Percentiles rank a stretch among this genome's conserved stretches.
Conservation (phyloP, 2,797 vertebrate species). For the Platyrinchus mystaceus region DNA sequence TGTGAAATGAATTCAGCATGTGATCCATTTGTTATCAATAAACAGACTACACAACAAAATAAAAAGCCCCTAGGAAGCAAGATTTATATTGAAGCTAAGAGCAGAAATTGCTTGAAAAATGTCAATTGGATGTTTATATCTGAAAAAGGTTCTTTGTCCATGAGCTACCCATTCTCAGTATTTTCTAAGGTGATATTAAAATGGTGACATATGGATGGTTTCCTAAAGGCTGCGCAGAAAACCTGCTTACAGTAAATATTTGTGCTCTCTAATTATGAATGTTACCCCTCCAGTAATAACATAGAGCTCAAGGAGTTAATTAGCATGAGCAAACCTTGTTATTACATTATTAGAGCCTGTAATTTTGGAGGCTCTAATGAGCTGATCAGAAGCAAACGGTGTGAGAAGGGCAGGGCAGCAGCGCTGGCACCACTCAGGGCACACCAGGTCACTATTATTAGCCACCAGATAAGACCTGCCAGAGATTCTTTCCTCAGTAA, state of each 20-base stretch:
- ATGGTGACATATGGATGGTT: neutral
- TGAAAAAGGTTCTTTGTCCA: neutral
- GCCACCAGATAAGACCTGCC: constrained; percentile 73
- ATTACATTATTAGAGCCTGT: constrained; percentile 15
- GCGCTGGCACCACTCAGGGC: neutral
- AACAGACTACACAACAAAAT: neutral
- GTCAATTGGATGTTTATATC: neutral
- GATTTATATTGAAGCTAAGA: neutral
- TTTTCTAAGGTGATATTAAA: neutral
- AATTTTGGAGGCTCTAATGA: constrained; percentile 50
- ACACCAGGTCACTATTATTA: constrained; percentile 76
- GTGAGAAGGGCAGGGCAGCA: constrained; percentile 42
- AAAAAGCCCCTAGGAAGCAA: neutral
- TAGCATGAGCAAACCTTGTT: neutral
- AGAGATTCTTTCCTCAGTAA: constrained; percentile 76
- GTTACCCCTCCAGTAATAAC: neutral
- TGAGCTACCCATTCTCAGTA: neutral
- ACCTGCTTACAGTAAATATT: constrained; percentile 18
- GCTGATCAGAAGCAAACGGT: constrained; percentile 21
- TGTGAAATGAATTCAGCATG: neutral
- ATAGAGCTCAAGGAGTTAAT: neutral
- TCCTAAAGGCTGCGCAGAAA: neutral
- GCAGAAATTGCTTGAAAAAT: neutral
- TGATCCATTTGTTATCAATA: neutral
- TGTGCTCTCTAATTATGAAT: neutral